These are phyloP conservation scores for Corythornis vintsioides DNA, from an alignment of 2,113 vertebrate species.

Conservation along the genomic window DNA sequence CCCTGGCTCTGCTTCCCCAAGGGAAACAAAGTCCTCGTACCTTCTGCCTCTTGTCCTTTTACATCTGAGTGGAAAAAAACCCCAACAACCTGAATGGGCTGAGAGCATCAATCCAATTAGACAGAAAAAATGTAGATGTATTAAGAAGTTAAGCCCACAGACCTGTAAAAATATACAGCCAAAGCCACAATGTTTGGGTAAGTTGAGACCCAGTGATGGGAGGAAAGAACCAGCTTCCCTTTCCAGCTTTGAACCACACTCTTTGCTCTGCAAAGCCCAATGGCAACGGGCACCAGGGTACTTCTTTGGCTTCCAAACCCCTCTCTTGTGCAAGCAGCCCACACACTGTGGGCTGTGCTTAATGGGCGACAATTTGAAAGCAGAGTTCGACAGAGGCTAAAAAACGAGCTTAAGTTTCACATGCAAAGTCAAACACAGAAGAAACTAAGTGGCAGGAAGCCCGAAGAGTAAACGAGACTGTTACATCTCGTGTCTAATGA, in stretches of 20 bases:
- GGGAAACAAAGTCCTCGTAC: background rate
- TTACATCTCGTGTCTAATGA: conserved; percentile 44
- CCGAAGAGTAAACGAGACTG: conserved; percentile 21
- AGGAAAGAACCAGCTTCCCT: background rate
- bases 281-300: background rate
- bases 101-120: background rate
- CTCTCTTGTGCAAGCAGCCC: background rate
- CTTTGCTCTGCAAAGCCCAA: background rate
- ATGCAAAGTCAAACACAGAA: conserved; percentile 11
- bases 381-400: background rate
- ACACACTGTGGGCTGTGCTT: background rate
- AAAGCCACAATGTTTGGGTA: background rate
- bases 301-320: background rate
- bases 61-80: fast-evolving
- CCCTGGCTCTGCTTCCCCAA: background rate
- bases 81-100: background rate
- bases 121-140: background rate
- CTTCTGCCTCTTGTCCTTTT: background rate
- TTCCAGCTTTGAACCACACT: background rate
- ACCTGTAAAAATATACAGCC: background rate
- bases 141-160: background rate
- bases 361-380: conserved; percentile 22
- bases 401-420: background rate
- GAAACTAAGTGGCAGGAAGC: conserved; percentile 28
- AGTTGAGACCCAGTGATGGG: background rate